Evolutionary conservation across 1,140 invertebrate species (phyloP).

Genomic region (Drosophila nasuta): DNA sequence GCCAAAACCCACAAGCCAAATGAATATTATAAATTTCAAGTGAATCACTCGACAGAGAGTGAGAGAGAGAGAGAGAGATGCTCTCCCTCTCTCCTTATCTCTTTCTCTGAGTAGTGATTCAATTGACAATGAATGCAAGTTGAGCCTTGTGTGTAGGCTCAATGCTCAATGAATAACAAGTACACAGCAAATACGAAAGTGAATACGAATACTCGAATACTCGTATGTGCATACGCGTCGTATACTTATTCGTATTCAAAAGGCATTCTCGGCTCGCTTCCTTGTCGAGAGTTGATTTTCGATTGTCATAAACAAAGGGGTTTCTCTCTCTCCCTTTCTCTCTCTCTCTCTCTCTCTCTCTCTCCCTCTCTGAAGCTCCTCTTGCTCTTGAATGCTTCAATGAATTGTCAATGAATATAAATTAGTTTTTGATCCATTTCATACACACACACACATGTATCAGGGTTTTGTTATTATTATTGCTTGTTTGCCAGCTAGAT

Average conservation of each 20-base stretch:
- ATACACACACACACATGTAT: not conserved
- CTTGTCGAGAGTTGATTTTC: constrained; percentile 20
- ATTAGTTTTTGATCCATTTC: constrained; percentile 8
- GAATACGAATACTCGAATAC: not conserved
- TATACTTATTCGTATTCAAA: constrained; percentile 4
- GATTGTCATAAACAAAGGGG: constrained; percentile 22
- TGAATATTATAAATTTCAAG: constrained; percentile 24
- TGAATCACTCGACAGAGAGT: constrained; percentile 5
- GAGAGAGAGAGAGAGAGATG: too few species aligned
- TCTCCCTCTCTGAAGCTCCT: not conserved
- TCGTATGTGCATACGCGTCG: not conserved
- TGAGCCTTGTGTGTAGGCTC: constrained; percentile 10
- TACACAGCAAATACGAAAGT: not conserved
- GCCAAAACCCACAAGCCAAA: constrained; percentile 5
- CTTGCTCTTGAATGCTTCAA: not conserved
- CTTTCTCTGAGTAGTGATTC: constrained; percentile 8
- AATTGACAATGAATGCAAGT: constrained; percentile 32
- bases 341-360: too few species aligned
- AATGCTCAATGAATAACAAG: constrained; percentile 31
- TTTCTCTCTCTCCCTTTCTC: not conserved
- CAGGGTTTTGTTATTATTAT: not conserved
- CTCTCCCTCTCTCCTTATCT: not conserved
- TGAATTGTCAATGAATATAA: constrained; percentile 17
- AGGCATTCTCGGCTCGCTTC: constrained; percentile 3
- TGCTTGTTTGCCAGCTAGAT: not conserved